Evolutionary conservation across 2,888 invertebrate genomes (phyloP).

Genomic region (Ametastegia equiseti): DNA sequence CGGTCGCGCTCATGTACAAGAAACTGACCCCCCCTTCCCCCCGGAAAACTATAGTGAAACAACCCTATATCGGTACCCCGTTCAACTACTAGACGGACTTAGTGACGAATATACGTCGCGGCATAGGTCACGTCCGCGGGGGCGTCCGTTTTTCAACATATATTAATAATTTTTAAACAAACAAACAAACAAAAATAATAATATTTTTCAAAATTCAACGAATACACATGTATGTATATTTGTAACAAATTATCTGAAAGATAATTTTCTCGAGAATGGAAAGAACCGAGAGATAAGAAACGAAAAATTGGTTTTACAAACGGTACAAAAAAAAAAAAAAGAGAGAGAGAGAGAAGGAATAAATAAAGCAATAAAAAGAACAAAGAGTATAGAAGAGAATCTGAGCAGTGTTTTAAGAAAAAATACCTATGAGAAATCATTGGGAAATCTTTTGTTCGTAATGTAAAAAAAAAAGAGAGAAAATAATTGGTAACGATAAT

Average conservation of each 20-base stretch:
- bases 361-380: not conserved
- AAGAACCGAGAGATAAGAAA: not conserved
- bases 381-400: not conserved
- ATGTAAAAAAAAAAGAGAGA: not conserved
- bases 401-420: not conserved
- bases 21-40: constrained; percentile 55
- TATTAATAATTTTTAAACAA: not conserved
- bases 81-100: no score
- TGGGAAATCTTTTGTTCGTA: not conserved
- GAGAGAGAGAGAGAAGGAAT: not conserved
- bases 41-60: constrained; percentile 35
- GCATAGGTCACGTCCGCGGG: not conserved
- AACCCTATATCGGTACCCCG: not conserved
- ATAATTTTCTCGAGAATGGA: not conserved
- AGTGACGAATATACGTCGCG: constrained; percentile 34
- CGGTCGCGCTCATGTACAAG: constrained; percentile 73
- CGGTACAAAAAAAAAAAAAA: not conserved
- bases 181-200: not conserved
- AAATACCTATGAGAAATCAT: no score
- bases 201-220: not conserved
- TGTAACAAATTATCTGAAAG: no score
- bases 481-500: not conserved
- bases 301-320: not conserved
- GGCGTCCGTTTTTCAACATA: not conserved
- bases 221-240: not conserved